Conservation (phyloP, 2,797 vertebrate species). For the Channallabes apus region DNA sequence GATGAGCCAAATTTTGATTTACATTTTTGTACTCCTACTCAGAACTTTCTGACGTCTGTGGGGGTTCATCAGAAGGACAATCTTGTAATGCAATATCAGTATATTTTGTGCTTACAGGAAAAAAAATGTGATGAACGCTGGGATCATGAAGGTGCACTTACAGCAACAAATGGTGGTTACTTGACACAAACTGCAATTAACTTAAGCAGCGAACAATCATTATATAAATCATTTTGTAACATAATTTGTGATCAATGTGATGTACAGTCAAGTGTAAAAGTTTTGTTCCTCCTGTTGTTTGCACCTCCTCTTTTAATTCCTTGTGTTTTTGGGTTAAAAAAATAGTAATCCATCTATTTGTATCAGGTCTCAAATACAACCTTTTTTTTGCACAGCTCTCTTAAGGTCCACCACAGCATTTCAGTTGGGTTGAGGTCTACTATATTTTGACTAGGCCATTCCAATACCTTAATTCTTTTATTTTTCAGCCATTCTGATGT, state of each 20-base stretch:
- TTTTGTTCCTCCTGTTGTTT: no score
- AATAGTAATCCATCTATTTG: no score
- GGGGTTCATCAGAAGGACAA: background rate
- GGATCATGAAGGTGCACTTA: background rate
- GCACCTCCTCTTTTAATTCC: no score
- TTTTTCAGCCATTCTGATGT: no score
- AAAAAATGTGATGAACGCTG: background rate
- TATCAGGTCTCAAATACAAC: no score
- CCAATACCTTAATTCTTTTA: no score
- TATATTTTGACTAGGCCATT: no score
- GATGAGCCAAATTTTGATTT: background rate
- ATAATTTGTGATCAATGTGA: background rate
- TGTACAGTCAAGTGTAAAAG: no score
- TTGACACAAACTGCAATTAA: background rate
- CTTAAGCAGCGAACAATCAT: background rate
- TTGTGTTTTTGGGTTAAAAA: no score
- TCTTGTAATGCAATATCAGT: background rate
- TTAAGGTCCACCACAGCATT: no score
- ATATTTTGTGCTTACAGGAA: background rate
- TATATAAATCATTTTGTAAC: background rate
- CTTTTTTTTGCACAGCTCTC: no score
- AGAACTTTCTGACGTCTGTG: conserved; percentile 2
- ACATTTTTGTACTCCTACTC: background rate
- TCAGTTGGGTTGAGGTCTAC: no score
- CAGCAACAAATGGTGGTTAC: background rate